phyloP scores from a whole-genome alignment of 2,113 vertebrate species.

The Paraplagusia blochii region DNA sequence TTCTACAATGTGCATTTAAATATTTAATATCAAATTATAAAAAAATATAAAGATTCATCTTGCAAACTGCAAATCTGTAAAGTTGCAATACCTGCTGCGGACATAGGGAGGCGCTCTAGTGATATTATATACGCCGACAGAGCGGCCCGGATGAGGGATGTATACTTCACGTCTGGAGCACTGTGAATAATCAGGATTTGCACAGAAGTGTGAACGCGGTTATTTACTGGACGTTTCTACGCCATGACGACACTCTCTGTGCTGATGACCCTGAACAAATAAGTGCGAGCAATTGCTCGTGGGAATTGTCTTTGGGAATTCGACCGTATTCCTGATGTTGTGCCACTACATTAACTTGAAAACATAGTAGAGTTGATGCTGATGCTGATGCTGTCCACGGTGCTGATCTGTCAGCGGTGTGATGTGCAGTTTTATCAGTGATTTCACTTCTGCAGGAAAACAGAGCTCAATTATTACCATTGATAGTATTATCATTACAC shows the following conservation, averaged over 20 bases:
- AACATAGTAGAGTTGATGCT: not conserved
- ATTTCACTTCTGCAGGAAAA: too few species aligned
- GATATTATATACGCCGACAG: slow-evolving; percentile 58
- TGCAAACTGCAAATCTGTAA: not conserved
- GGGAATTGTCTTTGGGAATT: not conserved
- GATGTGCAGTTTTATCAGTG: too few species aligned
- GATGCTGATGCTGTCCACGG: too few species aligned
- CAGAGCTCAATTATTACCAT: too few species aligned
- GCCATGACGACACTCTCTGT: not conserved
- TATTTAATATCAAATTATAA: too few species aligned
- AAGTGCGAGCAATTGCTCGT: slow-evolving; percentile 1
- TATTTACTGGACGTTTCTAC: slow-evolving; percentile 4
- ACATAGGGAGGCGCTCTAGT: slow-evolving; percentile 73
- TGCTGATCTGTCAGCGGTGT: too few species aligned
- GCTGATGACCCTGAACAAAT: not conserved
- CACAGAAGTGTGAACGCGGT: slow-evolving; percentile 11
- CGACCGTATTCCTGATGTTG: slow-evolving; percentile 2
- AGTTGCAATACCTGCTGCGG: slow-evolving; percentile 61
- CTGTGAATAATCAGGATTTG: slow-evolving; percentile 14
- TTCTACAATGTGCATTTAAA: too few species aligned
- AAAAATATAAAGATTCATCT: not conserved
- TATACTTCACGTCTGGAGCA: not conserved
- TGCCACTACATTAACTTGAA: not conserved
- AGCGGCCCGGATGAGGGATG: slow-evolving; percentile 21
- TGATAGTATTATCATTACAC: too few species aligned